Evolutionary conservation across 2,888 invertebrate genomes (phyloP), one percentile per base, ranked within the genome.

Genomic region (Lepidochrysops patricia): DNA sequence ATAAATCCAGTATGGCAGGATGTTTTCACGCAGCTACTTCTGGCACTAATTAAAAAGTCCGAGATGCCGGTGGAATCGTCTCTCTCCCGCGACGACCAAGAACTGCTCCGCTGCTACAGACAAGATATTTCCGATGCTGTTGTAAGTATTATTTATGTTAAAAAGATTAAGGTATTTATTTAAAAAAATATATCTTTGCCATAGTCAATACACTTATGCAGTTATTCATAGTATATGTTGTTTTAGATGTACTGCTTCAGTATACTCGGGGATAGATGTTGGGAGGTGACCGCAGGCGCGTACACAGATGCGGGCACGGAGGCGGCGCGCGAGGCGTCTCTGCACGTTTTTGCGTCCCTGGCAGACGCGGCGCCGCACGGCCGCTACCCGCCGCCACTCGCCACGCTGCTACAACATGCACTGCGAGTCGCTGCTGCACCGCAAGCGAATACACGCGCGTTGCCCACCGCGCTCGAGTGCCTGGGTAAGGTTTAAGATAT

Each of bases 111-210:
- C 9, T 97, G 97, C 80, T 96, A 96, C 74, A 87, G 96, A 61
- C 96, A 96, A 79, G 97, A 97, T 72, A 94, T 95, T 61, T 93
- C 95, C 0, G 96, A 97, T 76, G 95, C 95, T 54, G 91, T 96
- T 83, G 94, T 95, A 74, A 84, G 91, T 73, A 5, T 50, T n/a
- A n/a, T n/a, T n/a, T n/a, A n/a, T n/a, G n/a, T n/a, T n/a, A n/a
- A n/a, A n/a, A n/a, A n/a, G n/a, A n/a, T n/a, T n/a, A n/a, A n/a
- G n/a, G n/a, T n/a, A n/a, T n/a, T n/a, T n/a, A n/a, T n/a, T n/a
- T n/a, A n/a, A n/a, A n/a, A n/a, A n/a, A n/a, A n/a, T n/a, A n/a
- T n/a, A n/a, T n/a, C n/a, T n/a, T n/a, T n/a, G n/a, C n/a, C n/a
- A n/a, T n/a, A n/a, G n/a, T n/a, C n/a, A n/a, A n/a, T n/a, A n/a